phyloP scores from a whole-genome alignment of 2,797 vertebrate genomes.

The Scolopax bukidnonensis region DNA sequence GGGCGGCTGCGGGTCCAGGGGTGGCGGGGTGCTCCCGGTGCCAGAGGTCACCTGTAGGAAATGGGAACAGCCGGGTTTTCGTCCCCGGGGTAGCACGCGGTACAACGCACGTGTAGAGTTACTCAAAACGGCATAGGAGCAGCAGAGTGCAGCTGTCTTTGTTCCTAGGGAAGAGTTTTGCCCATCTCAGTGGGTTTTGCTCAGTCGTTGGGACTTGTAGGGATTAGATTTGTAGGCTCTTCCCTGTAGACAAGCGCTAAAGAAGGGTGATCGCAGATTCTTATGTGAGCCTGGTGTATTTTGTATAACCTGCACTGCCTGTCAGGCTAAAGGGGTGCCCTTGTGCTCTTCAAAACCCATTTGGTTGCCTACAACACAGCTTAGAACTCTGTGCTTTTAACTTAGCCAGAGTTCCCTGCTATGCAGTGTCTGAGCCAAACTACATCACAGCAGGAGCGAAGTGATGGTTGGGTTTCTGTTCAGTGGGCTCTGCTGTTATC shows the following conservation, averaged over 20 bases:
- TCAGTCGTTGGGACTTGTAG: rapidly evolving
- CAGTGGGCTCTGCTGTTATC: rapidly evolving
- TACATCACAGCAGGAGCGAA: rapidly evolving
- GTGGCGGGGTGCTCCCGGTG: background rate
- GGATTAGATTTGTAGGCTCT: rapidly evolving
- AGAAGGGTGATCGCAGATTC: background rate
- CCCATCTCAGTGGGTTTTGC: no score
- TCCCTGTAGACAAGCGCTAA: rapidly evolving
- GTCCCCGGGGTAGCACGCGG: rapidly evolving
- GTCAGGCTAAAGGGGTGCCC: background rate
- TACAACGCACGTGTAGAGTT: rapidly evolving
- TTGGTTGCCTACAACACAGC: rapidly evolving
- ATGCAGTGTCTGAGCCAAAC: background rate
- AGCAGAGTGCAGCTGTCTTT: rapidly evolving
- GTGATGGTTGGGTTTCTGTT: rapidly evolving
- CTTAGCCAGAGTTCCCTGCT: rapidly evolving
- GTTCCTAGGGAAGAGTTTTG: no score
- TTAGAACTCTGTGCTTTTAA: background rate
- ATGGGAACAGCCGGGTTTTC: rapidly evolving
- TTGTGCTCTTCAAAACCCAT: background rate
- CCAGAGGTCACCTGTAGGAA: background rate
- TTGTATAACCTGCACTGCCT: rapidly evolving
- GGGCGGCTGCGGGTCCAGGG: background rate
- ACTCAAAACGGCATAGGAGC: rapidly evolving
- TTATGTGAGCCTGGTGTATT: rapidly evolving